phyloP scores from a whole-genome alignment of 2,888 invertebrate species.

The Dolomedes plantarius region DNA sequence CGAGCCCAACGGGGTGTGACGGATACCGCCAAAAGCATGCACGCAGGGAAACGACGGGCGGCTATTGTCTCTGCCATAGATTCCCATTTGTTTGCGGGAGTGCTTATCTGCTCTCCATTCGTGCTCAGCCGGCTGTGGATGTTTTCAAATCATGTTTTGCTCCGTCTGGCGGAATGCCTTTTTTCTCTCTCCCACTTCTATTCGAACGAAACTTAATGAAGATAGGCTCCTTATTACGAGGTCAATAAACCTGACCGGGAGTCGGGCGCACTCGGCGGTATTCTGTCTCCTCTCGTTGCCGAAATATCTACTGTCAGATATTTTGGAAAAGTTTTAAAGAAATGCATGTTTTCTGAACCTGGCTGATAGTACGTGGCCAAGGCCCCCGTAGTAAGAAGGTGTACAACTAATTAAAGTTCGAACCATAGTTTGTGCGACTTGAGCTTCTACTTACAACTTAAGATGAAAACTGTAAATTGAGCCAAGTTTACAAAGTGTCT shows the following conservation, averaged over 20 bases:
- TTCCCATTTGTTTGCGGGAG: background rate
- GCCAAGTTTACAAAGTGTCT: no score
- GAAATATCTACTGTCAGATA: no score
- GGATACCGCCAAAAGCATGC: constrained; percentile 1
- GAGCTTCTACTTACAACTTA: no score
- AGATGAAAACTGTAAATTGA: no score
- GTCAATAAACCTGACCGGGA: background rate
- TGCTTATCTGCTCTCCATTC: background rate
- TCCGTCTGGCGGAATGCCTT: background rate
- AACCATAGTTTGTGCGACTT: no score
- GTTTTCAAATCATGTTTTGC: background rate
- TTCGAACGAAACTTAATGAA: background rate
- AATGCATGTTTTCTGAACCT: no score
- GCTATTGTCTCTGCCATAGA: background rate
- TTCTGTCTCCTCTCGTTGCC: no score
- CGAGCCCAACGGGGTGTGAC: background rate
- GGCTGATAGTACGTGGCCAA: no score
- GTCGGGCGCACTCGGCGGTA: no score
- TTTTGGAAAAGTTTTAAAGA: no score
- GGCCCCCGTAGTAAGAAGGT: no score
- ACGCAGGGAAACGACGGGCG: background rate
- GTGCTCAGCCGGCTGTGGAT: constrained; percentile 9
- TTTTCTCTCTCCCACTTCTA: background rate
- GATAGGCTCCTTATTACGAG: background rate
- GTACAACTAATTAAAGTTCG: no score